Evolutionary conservation across 2,113 vertebrate genomes (phyloP).

Genomic region (Saguinus imperator): DNA sequence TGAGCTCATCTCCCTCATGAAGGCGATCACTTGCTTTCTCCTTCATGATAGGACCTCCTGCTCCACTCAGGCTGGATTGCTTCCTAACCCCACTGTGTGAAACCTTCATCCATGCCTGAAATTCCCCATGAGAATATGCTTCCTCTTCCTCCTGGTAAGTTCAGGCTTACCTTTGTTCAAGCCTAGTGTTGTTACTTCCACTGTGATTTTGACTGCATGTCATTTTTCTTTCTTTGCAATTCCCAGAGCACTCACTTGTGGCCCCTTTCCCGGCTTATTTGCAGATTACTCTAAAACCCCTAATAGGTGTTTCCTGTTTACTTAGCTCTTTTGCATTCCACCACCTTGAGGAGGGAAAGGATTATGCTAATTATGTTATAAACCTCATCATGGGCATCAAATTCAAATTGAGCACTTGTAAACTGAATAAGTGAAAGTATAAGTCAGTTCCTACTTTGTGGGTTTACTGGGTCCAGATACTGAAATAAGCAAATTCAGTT

Average conservation of each 20-base stretch:
- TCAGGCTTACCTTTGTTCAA: background rate
- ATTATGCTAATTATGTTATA: background rate
- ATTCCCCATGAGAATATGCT: background rate
- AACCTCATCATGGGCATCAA: background rate
- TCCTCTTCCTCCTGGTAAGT: background rate
- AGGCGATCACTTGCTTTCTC: background rate
- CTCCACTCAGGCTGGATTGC: background rate
- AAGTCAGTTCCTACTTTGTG: background rate
- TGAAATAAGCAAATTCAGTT: background rate
- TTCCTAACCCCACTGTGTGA: rapidly evolving
- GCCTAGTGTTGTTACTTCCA: background rate
- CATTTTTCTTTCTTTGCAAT: background rate
- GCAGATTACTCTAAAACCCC: background rate
- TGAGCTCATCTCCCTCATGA: background rate
- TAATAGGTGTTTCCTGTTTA: background rate
- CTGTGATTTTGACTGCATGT: background rate
- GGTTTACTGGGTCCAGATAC: background rate
- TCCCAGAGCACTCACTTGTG: background rate
- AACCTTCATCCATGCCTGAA: background rate
- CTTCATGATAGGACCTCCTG: background rate
- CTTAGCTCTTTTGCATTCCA: background rate
- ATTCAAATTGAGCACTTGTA: background rate
- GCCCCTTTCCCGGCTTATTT: background rate
- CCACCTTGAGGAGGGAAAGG: background rate
- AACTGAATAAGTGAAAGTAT: background rate